Conservation (phyloP, 2,797 vertebrate genomes). For the Lepilemur septentrionalis region DNA sequence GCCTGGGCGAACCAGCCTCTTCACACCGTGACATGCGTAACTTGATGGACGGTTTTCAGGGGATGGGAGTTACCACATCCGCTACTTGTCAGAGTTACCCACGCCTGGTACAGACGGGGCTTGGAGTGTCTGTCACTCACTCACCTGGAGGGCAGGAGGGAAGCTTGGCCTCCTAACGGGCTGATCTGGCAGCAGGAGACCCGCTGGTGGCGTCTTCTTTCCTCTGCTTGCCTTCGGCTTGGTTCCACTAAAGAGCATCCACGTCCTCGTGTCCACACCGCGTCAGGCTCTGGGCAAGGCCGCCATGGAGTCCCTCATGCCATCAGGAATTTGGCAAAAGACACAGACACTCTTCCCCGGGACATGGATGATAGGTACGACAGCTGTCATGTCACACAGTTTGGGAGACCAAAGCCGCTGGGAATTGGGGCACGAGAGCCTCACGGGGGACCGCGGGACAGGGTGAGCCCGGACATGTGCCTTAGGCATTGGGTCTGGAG, state of each 20-base stretch:
- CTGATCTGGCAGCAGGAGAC: fast-evolving
- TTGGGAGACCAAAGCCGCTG: fast-evolving
- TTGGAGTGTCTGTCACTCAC: background rate
- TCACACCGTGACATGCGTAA: fast-evolving
- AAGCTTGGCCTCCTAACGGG: no score
- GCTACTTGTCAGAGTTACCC: background rate
- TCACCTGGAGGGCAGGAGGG: background rate
- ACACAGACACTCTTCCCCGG: background rate
- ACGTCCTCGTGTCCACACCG: fast-evolving
- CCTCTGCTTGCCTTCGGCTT: background rate
- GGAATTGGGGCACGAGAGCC: background rate
- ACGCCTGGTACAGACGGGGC: fast-evolving
- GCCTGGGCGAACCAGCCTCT: background rate
- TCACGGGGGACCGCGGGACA: fast-evolving
- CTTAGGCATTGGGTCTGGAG: background rate
- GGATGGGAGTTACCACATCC: background rate
- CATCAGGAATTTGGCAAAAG: background rate
- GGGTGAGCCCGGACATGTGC: fast-evolving
- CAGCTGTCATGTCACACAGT: background rate
- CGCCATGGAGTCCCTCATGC: background rate
- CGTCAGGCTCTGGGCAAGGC: background rate
- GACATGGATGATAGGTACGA: fast-evolving
- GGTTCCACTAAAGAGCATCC: fast-evolving
- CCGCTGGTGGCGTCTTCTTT: background rate
- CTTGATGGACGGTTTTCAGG: background rate